Conservation (phyloP, 1,140 invertebrate genomes). For the Amyelois transitella region DNA sequence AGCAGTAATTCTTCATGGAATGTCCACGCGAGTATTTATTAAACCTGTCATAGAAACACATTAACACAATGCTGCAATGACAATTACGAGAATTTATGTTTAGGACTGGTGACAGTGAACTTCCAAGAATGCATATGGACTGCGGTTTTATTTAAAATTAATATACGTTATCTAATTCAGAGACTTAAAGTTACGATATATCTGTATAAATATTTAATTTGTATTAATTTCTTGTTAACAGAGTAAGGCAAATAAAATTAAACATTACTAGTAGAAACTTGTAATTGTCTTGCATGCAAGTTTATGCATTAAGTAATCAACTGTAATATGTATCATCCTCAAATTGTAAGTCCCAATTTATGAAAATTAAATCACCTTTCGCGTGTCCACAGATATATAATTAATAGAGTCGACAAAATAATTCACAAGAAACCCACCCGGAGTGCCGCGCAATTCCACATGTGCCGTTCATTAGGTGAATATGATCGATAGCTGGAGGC, state of each 20-base stretch:
- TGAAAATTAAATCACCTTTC: background rate
- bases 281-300: background rate
- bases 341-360: background rate
- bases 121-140: background rate
- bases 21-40: constrained; percentile 16
- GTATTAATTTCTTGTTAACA: too few species aligned
- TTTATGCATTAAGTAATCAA: too few species aligned
- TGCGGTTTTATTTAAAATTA: too few species aligned
- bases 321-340: too few species aligned
- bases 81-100: constrained; percentile 2
- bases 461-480: constrained; percentile 37
- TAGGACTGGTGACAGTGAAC: background rate
- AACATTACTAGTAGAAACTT: too few species aligned
- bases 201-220: too few species aligned
- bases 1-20: constrained; percentile 11
- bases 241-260: too few species aligned
- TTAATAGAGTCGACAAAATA: background rate
- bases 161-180: too few species aligned
- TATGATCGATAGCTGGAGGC: constrained; percentile 48
- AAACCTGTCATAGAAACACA: constrained; percentile 7
- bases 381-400: background rate
- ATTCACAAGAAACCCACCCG: constrained; percentile 1
- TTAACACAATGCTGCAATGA: constrained; percentile 6
- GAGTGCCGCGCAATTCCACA: constrained; percentile 17
- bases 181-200: too few species aligned